These are phyloP conservation scores for Myocastor coypus DNA, from an alignment of 2,113 vertebrate genomes.

Conservation along the genomic window DNA sequence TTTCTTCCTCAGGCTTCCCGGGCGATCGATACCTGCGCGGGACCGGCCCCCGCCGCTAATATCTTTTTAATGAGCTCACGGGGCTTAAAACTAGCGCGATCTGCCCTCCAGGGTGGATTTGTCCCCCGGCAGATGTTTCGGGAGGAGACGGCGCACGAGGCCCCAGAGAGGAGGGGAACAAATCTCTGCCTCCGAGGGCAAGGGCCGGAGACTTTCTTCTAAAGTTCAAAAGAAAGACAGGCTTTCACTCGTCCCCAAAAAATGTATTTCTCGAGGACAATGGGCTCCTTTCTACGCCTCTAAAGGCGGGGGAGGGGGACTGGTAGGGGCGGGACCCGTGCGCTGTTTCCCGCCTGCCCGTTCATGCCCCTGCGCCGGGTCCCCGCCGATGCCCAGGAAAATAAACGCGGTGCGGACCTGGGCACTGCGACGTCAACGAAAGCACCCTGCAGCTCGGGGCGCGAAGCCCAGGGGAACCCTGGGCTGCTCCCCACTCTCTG, in stretches of 20 bases:
- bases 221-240: slow-evolving; percentile 87
- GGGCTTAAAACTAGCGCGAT: slow-evolving; percentile 80
- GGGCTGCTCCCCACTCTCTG: slow-evolving; percentile 73
- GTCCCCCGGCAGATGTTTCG: slow-evolving; percentile 89
- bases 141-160: slow-evolving; percentile 77
- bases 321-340: slow-evolving; percentile 71
- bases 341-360: neutral
- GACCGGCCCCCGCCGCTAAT: slow-evolving; percentile 86
- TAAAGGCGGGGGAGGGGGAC: slow-evolving; percentile 12
- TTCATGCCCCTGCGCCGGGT: neutral
- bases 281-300: slow-evolving; percentile 83
- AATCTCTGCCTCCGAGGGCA: slow-evolving; percentile 78
- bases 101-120: slow-evolving; percentile 89
- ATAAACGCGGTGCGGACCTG: neutral
- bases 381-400: rapidly evolving
- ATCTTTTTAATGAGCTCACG: slow-evolving; percentile 91
- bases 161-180: slow-evolving; percentile 28
- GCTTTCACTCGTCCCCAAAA: slow-evolving; percentile 85
- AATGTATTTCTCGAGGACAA: slow-evolving; percentile 88
- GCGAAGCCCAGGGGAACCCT: neutral
- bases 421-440: neutral
- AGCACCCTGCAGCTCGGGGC: neutral
- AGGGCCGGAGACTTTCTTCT: slow-evolving; percentile 86
- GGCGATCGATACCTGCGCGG: slow-evolving; percentile 80
- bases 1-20: slow-evolving; percentile 51